phyloP scores from a whole-genome alignment of 2,888 invertebrate species.

The Thysanoteuthis rhombus region DNA sequence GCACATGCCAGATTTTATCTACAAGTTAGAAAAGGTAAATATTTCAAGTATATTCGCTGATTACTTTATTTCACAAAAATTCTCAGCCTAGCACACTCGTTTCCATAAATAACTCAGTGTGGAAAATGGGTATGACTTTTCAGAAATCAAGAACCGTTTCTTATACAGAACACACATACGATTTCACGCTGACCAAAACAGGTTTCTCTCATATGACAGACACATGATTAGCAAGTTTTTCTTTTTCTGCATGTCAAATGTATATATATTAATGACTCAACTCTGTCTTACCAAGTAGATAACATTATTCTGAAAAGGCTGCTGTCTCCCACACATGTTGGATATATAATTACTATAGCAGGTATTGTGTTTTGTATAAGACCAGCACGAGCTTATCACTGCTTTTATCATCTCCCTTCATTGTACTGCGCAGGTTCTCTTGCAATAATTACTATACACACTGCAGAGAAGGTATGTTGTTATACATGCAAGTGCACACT shows the following conservation, averaged over 20 bases:
- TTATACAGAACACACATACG: neutral
- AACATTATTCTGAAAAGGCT: neutral
- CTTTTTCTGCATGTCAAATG: neutral
- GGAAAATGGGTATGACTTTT: neutral
- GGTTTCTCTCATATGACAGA: neutral
- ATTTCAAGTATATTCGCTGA: no score
- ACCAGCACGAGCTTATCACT: neutral
- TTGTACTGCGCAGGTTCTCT: neutral
- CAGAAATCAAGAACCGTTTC: neutral
- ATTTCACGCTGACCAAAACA: neutral
- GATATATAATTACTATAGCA: neutral
- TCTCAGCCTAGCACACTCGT: no score
- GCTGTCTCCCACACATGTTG: neutral
- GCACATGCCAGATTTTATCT: no score
- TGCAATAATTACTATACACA: neutral
- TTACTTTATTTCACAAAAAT: no score
- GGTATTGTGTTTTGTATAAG: neutral
- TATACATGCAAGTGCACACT: no score
- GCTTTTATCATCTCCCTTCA: neutral
- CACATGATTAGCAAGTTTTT: neutral
- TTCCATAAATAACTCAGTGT: neutral
- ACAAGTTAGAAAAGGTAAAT: no score
- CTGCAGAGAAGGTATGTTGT: no score
- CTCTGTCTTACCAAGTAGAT: neutral
- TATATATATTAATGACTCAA: neutral